Evolutionary conservation across 2,797 vertebrate genomes (phyloP).

Genomic region (Sternotherus odoratus): DNA sequence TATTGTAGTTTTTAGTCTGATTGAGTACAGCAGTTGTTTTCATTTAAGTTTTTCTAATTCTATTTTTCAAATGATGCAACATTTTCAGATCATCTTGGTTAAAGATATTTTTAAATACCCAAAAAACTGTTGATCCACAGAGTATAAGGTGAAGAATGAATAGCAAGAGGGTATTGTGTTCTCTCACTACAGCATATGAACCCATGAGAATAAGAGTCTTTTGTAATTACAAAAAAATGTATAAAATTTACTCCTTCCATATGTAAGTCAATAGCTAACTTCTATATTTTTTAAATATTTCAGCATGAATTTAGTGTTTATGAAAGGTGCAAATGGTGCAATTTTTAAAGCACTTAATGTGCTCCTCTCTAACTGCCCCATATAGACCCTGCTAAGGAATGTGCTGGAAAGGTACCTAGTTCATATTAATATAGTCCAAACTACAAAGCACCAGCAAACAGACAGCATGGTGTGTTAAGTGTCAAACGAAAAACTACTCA

Average conservation of each 20-base stretch:
- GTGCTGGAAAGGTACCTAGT: not conserved
- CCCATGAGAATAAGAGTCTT: not conserved
- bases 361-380: not conserved
- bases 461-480: not conserved
- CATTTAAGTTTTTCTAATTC: conserved; percentile 44
- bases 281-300: not conserved
- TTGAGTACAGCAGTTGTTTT: conserved; percentile 30
- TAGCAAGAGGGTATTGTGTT: conserved; percentile 54
- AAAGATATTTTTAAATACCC: conserved; percentile 11
- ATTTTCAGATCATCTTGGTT: conserved; percentile 52
- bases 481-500: conserved; percentile 52
- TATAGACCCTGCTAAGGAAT: not conserved
- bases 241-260: not conserved
- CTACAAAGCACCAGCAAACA: not conserved
- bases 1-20: conserved; percentile 65
- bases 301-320: not conserved
- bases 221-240: not conserved
- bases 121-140: conserved; percentile 42
- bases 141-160: conserved; percentile 48
- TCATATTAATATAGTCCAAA: not conserved
- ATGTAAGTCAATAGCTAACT: not conserved
- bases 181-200: not conserved
- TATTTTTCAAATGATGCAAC: conserved; percentile 57
- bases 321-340: not conserved
- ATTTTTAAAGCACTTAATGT: not conserved